Base-by-base conservation (phyloP, 2,113 vertebrate species). In the Hippocampus guttulatus region DNA sequence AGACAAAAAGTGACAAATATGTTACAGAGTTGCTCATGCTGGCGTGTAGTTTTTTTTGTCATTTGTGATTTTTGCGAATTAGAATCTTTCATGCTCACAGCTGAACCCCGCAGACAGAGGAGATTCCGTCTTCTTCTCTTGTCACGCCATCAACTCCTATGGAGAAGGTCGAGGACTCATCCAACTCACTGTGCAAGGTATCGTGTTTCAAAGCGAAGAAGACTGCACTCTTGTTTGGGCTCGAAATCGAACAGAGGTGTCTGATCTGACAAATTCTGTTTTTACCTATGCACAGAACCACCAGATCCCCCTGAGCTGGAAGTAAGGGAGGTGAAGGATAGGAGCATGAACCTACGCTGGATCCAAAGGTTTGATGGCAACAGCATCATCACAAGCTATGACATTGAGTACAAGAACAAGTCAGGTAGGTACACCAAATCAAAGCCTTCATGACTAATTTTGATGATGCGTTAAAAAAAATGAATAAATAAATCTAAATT, bases 381-480 rank as follows among this genome's bases (percentile, higher is more conserved):
- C 92, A 99, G 97, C 88, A 97, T 98, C 88, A 98, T 98, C 89
- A 98, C 96, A 0, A 98, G 96, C 8, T 98, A 98, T 0, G 97
- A 99, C 69, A 98, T 99, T 0, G 97, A 99, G 71, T 99, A 99
- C 91, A 99, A 99, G 90, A 99, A 99, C 87, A 98, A 98, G 75
- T 98, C 97, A 0, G 97, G 97, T 98, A 12, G 18, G 57, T 20
- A 1, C 16, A 40, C 9, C 18, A 23, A n/a, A 38, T 10, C 21
- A 23, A 54, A 38, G 47, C 5, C 16, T 58, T 25, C 2, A 9
- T 65, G n/a, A 51, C 8, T 45, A 7, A 16, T 61, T 38, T 45
- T 68, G 1, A 40, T 66, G 7, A 33, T 15, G 0, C 1, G 14
- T 40, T 10, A 20, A 49, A 49, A 49, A 61, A 38, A 52, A n/a